These are phyloP conservation scores for Listronotus oregonensis DNA, from an alignment of 1,140 invertebrate species.

Conservation along the genomic window DNA sequence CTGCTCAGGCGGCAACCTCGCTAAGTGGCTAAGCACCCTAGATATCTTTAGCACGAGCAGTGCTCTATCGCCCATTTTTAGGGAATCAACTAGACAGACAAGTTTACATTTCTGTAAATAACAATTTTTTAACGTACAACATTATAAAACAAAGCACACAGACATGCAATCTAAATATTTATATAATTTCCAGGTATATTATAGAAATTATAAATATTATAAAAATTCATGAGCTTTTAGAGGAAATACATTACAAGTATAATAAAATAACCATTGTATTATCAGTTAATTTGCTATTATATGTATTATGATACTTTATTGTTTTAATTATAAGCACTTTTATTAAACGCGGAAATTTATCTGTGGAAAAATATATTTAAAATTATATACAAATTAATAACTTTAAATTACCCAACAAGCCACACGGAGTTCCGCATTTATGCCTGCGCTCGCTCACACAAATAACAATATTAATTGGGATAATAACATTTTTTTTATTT, in stretches of 20 bases:
- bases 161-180: too few relatives aligned
- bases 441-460: constrained; percentile 17
- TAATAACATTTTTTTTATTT: constrained; percentile 23
- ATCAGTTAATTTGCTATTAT: constrained; percentile 8
- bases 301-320: constrained; percentile 11
- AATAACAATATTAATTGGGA: constrained; percentile 27
- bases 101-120: too few relatives aligned
- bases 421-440: constrained; percentile 28
- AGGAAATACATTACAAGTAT: constrained; percentile 5
- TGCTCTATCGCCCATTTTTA: too few relatives aligned
- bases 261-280: constrained; percentile 1
- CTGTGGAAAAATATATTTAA: constrained; percentile 13
- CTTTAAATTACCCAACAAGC: constrained; percentile 22
- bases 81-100: too few relatives aligned
- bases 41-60: too few relatives aligned
- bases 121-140: too few relatives aligned
- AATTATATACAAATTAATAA: constrained; percentile 21
- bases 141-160: too few relatives aligned
- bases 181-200: too few relatives aligned
- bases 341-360: constrained; percentile 21
- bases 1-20: too few relatives aligned
- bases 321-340: constrained; percentile 17
- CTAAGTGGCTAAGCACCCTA: too few relatives aligned
- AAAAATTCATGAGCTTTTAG: background rate
- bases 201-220: too few relatives aligned